Evolutionary conservation across 2,113 vertebrate genomes (phyloP), one percentile per base, ranked within the genome.

Genomic region (Chloebia gouldiae): DNA sequence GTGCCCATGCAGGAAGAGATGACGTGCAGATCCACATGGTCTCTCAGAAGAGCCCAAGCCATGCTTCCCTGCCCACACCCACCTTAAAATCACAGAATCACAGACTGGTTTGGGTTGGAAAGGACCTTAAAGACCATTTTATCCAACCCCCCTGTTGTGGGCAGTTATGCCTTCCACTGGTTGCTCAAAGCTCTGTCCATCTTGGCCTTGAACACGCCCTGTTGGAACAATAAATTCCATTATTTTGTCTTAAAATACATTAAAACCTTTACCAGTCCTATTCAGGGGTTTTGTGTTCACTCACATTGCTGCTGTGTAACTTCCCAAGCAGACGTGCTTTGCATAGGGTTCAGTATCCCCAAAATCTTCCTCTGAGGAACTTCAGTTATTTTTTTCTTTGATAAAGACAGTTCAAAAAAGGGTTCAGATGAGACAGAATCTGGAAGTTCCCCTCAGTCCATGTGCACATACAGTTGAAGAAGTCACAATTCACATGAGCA

Each of bases 121-220:
- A 68, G 61, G n/a, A 54, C 30, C n/a, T 35, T 22, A 82, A 82
- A 40, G 11, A 61, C 3, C 13, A 19, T 40, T 17, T 35, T 7
- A 4, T 5, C 40, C 78, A 51, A 21, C 4, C 3, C 5, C 16
- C 4, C 16, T 61, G 20, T 2, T 39, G 31, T 61, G 40, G 47
- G 30, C 25, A 63, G 35, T 0, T 0, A 69, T 13, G 22, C 15
- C 8, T 56, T 42, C 31, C 40, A 27, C 24, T 10, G 33, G 15
- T 37, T 70, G 40, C 17, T 63, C 49, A 49, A 27, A 90, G 22
- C 27, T 31, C 16, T 11, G 4, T 39, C 39, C 56, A 50, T 2
- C 7, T 25, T 31, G 39, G 30, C 22, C 22, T 56, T 45, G 39
- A 45, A 53, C 12, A 7, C 11, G 8, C 7, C 16, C 37, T n/a